Evolutionary conservation across 1,140 invertebrate species (phyloP).

Genomic region (Dermatophagoides farinae): DNA sequence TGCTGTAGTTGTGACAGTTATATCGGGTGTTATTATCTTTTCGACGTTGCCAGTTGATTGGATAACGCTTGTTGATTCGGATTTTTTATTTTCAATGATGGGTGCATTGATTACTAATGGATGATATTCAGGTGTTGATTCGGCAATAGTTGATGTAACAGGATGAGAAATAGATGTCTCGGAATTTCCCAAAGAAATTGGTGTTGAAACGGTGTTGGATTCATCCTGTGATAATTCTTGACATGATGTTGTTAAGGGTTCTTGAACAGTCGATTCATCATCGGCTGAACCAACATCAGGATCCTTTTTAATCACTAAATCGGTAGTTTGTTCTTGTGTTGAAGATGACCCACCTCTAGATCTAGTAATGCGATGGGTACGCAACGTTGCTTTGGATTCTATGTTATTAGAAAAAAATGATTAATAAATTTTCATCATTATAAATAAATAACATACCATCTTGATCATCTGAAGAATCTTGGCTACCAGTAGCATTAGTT

Average conservation of each 20-base stretch:
- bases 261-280: background rate
- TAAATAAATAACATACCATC: conserved; percentile 9
- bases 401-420: background rate
- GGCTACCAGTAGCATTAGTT: background rate
- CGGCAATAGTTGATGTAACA: background rate
- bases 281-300: background rate
- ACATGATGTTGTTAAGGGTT: background rate
- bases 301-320: background rate
- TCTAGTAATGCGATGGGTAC: conserved; percentile 15
- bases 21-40: conserved; percentile 22
- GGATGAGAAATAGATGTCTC: too few relatives aligned
- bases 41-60: conserved; percentile 50
- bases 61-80: conserved; percentile 34
- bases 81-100: background rate
- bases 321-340: background rate
- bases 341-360: conserved; percentile 2
- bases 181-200: too few relatives aligned
- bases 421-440: background rate
- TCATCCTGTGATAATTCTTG: background rate
- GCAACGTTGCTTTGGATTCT: background rate
- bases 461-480: background rate
- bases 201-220: too few relatives aligned
- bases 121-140: background rate
- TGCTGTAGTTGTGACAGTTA: background rate
- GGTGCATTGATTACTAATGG: background rate